phyloP scores from a whole-genome alignment of 2,113 vertebrate species.

The Mus spicilegus region DNA sequence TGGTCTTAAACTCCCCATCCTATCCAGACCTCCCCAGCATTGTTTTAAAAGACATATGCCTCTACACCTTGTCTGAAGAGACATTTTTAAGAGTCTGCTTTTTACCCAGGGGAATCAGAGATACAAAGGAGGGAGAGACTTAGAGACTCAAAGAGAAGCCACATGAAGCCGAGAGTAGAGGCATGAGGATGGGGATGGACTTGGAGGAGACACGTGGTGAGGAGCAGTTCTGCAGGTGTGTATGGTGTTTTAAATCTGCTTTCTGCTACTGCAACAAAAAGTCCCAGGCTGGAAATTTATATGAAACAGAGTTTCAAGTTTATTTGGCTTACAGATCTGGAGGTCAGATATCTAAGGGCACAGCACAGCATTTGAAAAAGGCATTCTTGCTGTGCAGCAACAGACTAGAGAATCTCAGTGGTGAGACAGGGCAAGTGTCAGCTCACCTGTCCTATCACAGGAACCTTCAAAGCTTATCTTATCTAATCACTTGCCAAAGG shows the following conservation, averaged over 20 bases:
- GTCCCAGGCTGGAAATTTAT: not conserved
- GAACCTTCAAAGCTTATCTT: not conserved
- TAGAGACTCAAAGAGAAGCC: not conserved
- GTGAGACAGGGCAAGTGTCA: not conserved
- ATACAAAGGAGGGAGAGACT: not conserved
- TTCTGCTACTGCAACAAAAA: not conserved
- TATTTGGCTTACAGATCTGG: not conserved
- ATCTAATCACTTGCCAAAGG: not conserved
- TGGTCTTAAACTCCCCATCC: not conserved
- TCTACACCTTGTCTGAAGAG: not conserved
- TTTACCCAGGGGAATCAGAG: not conserved
- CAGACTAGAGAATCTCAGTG: not conserved
- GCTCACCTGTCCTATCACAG: not conserved
- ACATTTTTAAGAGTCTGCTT: not conserved
- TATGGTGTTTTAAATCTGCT: not conserved
- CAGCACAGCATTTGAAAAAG: not conserved
- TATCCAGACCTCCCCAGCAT: not conserved
- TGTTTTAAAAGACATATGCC: not conserved
- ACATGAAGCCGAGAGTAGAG: not conserved
- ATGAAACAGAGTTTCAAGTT: not conserved
- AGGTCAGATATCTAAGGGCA: not conserved
- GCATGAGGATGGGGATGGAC: not conserved
- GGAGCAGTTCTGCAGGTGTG: not conserved
- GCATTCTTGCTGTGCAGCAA: not conserved
- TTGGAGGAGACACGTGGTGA: fast-evolving